These are phyloP conservation scores for Aspidapion aeneum DNA, from an alignment of 2,888 invertebrate genomes.

Conservation along the genomic window DNA sequence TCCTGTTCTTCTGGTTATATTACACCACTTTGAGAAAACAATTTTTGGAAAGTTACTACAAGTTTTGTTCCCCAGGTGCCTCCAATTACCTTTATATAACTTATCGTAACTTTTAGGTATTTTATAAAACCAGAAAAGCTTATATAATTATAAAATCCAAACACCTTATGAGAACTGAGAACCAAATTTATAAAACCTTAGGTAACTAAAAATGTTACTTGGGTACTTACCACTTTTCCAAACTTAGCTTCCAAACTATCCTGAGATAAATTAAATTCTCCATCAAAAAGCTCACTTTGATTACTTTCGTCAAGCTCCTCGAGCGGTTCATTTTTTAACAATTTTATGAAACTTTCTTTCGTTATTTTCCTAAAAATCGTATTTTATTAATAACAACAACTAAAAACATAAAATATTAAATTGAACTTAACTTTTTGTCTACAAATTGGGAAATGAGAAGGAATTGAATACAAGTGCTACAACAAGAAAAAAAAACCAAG, in stretches of 20 bases:
- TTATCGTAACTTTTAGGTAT: too few relatives aligned
- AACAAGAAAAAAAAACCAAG: too few relatives aligned
- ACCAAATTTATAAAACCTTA: too few relatives aligned
- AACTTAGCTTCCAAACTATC: not conserved
- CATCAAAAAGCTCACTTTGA: constrained; percentile 1
- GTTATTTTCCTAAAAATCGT: not conserved
- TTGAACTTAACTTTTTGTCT: not conserved
- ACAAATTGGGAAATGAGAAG: not conserved
- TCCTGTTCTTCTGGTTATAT: too few relatives aligned
- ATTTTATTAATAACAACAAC: not conserved
- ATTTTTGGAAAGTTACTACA: too few relatives aligned
- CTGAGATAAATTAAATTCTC: not conserved
- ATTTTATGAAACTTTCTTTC: not conserved
- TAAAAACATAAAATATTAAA: not conserved
- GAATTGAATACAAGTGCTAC: not conserved
- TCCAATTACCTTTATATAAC: too few relatives aligned
- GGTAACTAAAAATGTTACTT: too few relatives aligned
- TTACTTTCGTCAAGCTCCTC: constrained; percentile 1
- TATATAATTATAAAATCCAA: too few relatives aligned
- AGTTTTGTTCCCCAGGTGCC: too few relatives aligned
- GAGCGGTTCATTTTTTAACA: not conserved
- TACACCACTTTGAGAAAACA: too few relatives aligned
- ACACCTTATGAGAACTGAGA: too few relatives aligned
- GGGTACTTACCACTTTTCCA: not conserved
- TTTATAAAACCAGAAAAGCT: too few relatives aligned